Conservation (phyloP, 2,888 invertebrate genomes). For the Drosophila niveifrons region DNA sequence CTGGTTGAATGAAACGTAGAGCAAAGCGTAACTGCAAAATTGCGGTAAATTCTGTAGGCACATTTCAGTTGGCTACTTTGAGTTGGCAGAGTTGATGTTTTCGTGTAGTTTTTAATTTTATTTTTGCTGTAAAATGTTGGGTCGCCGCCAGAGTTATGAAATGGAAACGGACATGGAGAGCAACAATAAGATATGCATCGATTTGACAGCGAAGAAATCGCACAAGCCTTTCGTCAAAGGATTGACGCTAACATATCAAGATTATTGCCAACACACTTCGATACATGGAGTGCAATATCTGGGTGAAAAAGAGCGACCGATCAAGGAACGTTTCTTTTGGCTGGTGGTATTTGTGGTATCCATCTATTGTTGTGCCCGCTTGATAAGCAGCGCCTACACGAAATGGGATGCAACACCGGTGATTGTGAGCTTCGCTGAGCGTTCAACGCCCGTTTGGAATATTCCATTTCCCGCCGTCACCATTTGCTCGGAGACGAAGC, state of each 20-base stretch:
- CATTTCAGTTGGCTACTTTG: background rate
- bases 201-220: slow-evolving; percentile 28
- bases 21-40: background rate
- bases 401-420: slow-evolving; percentile 90
- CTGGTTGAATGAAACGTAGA: background rate
- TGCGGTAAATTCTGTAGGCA: background rate
- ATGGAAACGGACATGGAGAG: slow-evolving; percentile 44
- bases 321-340: slow-evolving; percentile 87
- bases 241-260: slow-evolving; percentile 86
- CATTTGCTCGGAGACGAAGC: slow-evolving; percentile 83
- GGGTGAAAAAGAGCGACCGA: slow-evolving; percentile 87
- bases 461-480: slow-evolving; percentile 84
- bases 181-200: slow-evolving; percentile 28
- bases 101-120: background rate
- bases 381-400: slow-evolving; percentile 88
- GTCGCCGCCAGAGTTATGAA: slow-evolving; percentile 42
- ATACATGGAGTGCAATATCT: slow-evolving; percentile 88
- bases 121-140: slow-evolving; percentile 41
- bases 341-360: slow-evolving; percentile 87
- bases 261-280: slow-evolving; percentile 87
- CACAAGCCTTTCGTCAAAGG: slow-evolving; percentile 27
- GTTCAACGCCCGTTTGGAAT: slow-evolving; percentile 87
- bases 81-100: background rate
- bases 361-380: slow-evolving; percentile 87
- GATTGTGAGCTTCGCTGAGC: slow-evolving; percentile 90